Percentiles rank a stretch among this genome's conserved stretches.
Conservation (phyloP, 1,140 invertebrate species). For the Lepidostoma basale region DNA sequence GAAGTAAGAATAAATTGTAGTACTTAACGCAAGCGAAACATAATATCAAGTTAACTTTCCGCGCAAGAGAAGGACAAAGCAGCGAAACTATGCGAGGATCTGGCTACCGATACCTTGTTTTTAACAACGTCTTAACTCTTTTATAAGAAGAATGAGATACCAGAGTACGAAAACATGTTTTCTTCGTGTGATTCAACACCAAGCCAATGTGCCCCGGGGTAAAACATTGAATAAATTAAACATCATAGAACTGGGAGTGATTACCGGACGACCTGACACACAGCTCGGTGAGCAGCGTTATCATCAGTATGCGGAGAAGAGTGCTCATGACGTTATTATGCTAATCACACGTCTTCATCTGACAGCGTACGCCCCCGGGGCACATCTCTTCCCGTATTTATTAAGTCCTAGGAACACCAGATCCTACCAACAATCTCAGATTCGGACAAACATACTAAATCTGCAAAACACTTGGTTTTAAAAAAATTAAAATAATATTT, state of each 20-base stretch:
- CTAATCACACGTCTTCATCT: conserved; percentile 41
- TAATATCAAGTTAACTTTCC: no score
- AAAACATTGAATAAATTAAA: conserved; percentile 20
- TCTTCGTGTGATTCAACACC: conserved; percentile 7
- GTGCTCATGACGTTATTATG: conserved; percentile 42
- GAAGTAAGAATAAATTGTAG: no score
- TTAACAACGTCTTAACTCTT: not conserved
- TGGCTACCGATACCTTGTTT: not conserved
- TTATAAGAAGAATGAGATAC: not conserved
- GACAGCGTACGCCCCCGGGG: conserved; percentile 7
- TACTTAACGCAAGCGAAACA: no score
- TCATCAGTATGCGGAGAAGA: conserved; percentile 31
- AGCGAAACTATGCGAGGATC: no score
- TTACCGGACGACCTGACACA: conserved; percentile 12
- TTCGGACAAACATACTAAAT: no score
- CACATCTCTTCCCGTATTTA: conserved; percentile 15
- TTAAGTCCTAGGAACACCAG: not conserved
- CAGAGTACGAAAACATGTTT: conserved; percentile 6
- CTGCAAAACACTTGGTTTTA: no score
- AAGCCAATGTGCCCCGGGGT: conserved; percentile 4
- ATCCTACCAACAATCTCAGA: no score
- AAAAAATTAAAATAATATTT: no score
- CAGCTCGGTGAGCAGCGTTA: conserved; percentile 6
- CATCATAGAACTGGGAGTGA: conserved; percentile 10
- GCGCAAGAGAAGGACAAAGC: no score